Conservation (phyloP, 2,797 vertebrate species). For the Leontocebus nigricollis region DNA sequence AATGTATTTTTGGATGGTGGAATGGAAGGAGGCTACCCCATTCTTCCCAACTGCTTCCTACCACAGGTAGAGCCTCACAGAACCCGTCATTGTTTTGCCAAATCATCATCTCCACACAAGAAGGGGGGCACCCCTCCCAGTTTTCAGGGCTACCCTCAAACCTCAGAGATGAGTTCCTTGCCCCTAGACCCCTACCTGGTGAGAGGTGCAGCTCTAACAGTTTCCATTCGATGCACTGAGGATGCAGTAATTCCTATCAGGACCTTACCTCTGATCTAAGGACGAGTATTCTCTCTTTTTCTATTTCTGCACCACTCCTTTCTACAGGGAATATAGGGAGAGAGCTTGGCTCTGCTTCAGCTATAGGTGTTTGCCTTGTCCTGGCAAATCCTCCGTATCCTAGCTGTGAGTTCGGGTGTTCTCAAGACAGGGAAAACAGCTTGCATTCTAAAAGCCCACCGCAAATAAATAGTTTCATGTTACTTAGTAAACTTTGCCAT, state of each 20-base stretch:
- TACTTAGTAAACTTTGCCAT: background rate
- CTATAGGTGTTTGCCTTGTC: background rate
- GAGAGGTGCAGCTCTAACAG: background rate
- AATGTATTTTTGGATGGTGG: background rate
- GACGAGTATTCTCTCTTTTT: background rate
- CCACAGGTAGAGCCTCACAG: background rate
- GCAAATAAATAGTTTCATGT: background rate
- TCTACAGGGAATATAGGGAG: background rate
- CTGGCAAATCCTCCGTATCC: background rate
- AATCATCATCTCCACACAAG: background rate
- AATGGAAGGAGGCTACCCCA: background rate
- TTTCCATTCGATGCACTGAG: background rate
- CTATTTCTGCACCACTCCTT: background rate
- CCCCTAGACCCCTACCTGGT: fast-evolving
- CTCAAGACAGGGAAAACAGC: background rate
- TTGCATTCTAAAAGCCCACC: background rate
- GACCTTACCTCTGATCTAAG: background rate
- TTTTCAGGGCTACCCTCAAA: background rate
- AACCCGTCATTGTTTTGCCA: background rate
- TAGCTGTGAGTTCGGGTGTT: background rate
- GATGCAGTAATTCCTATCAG: fast-evolving
- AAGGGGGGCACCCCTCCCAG: background rate
- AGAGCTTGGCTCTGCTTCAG: background rate
- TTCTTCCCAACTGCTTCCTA: background rate
- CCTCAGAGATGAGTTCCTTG: background rate